Percentiles rank a stretch among this genome's conserved stretches.
Evolutionary conservation across 2,888 invertebrate species (phyloP).

Genomic region (Tipula vernalis): DNA sequence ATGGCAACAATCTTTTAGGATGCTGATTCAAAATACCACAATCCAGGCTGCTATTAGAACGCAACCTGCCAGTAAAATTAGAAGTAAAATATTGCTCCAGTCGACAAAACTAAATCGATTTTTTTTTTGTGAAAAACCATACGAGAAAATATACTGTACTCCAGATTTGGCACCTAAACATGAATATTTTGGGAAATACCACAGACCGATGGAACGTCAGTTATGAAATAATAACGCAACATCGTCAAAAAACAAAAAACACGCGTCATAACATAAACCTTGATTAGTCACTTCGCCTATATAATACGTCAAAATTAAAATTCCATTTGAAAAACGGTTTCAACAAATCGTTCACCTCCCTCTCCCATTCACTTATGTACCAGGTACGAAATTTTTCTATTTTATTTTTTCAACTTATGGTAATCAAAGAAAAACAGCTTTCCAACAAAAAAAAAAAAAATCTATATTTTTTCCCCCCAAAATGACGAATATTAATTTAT

Average conservation of each 20-base stretch:
- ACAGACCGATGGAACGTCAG: too few relatives aligned
- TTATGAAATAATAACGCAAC: not conserved
- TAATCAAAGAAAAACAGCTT: not conserved
- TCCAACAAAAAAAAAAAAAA: not conserved
- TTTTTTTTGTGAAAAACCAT: too few relatives aligned
- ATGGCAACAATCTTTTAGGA: too few relatives aligned
- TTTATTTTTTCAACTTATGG: not conserved
- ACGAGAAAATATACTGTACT: too few relatives aligned
- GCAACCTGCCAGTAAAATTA: too few relatives aligned
- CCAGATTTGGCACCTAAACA: too few relatives aligned
- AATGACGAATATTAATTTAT: not conserved
- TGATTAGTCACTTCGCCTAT: not conserved
- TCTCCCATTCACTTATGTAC: not conserved
- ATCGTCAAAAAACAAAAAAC: not conserved
- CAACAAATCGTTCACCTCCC: not conserved
- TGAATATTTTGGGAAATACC: too few relatives aligned
- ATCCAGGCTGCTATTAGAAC: too few relatives aligned
- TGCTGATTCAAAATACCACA: too few relatives aligned
- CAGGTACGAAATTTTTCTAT: not conserved
- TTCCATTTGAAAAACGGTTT: not conserved
- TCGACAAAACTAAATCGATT: too few relatives aligned
- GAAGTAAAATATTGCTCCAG: too few relatives aligned
- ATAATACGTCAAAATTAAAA: not conserved
- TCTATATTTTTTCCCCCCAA: not conserved
- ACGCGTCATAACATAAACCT: not conserved